Percentiles rank a stretch among this genome's conserved stretches.
These are phyloP conservation scores for Synanthedon vespiformis DNA, from an alignment of 2,888 invertebrate genomes.

Conservation along the genomic window DNA sequence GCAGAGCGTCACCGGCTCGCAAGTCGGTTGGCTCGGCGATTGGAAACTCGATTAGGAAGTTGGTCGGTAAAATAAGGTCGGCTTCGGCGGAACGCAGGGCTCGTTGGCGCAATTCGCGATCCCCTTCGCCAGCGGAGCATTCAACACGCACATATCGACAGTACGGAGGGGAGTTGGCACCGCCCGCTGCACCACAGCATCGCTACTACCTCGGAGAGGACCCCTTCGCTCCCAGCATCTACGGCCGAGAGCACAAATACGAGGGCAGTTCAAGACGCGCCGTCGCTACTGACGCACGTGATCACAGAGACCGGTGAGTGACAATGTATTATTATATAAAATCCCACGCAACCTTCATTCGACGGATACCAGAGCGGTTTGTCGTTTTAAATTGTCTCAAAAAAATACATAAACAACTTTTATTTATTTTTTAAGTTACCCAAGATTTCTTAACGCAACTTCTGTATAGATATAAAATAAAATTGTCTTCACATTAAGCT, in stretches of 20 bases:
- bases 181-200: slow-evolving; percentile 72
- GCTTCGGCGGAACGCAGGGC: slow-evolving; percentile 75
- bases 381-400: no score
- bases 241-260: slow-evolving; percentile 87
- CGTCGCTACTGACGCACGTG: slow-evolving; percentile 51
- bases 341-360: no score
- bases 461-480: slow-evolving; percentile 8
- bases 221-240: slow-evolving; percentile 86
- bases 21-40: slow-evolving; percentile 73
- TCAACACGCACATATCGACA: slow-evolving; percentile 62
- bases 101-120: slow-evolving; percentile 72
- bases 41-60: slow-evolving; percentile 84
- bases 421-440: neutral
- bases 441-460: no score
- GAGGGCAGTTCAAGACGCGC: slow-evolving; percentile 73
- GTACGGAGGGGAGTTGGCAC: slow-evolving; percentile 62
- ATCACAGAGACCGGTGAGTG: slow-evolving; percentile 61
- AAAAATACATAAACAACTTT: neutral
- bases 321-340: neutral
- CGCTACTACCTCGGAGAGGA: slow-evolving; percentile 89
- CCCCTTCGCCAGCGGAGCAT: slow-evolving; percentile 71
- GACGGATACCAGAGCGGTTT: slow-evolving; percentile 5
- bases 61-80: slow-evolving; percentile 85
- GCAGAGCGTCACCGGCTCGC: slow-evolving; percentile 50
- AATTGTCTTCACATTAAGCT: slow-evolving; percentile 16